These are phyloP conservation scores for Nyctibius grandis DNA, from an alignment of 2,797 vertebrate genomes.

Conservation along the genomic window DNA sequence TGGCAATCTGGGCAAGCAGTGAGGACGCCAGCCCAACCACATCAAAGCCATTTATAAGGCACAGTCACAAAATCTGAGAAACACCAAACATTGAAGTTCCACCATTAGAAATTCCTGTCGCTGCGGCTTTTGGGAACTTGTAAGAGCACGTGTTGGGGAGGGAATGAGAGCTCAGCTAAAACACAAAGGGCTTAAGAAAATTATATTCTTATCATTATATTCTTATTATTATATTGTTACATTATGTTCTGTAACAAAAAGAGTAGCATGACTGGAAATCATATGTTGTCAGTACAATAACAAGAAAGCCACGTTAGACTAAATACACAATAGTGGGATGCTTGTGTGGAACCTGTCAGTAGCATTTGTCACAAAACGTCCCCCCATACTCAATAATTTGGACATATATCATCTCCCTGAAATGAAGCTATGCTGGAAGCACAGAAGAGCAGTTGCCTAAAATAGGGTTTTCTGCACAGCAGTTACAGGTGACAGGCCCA, in stretches of 20 bases:
- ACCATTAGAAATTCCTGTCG: background rate
- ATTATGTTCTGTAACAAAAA: background rate
- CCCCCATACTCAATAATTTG: background rate
- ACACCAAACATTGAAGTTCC: background rate
- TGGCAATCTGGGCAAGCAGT: background rate
- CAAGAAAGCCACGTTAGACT: background rate
- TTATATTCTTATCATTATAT: too few species aligned
- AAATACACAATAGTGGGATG: background rate
- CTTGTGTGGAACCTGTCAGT: background rate
- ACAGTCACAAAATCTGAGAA: background rate
- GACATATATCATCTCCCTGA: background rate
- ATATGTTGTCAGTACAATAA: background rate
- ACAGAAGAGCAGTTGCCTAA: constrained; percentile 5
- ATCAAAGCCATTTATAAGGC: background rate
- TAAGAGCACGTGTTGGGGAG: background rate
- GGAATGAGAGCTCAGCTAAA: background rate
- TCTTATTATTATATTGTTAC: too few species aligned
- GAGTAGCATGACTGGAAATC: background rate
- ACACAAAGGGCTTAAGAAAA: background rate
- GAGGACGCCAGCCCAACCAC: background rate
- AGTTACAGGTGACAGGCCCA: background rate
- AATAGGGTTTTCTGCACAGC: background rate
- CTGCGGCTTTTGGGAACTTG: background rate
- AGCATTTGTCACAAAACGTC: background rate
- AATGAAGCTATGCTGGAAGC: background rate